Evolutionary conservation across 2,113 vertebrate genomes (phyloP).

Genomic region (Mormoops blainvillei): DNA sequence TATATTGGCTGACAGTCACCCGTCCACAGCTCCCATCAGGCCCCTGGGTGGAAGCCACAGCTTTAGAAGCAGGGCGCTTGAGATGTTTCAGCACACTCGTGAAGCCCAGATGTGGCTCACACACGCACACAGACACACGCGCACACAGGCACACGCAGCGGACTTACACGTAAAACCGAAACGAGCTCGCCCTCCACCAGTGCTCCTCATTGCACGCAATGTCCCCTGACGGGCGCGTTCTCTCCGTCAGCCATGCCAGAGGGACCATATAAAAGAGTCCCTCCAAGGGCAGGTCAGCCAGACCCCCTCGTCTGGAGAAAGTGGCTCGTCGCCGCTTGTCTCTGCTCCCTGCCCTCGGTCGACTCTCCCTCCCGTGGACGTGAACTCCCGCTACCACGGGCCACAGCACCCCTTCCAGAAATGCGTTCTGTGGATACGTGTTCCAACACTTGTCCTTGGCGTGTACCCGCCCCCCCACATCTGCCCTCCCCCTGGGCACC

Average conservation of each 20-base stretch:
- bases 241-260: accelerated
- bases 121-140: not conserved
- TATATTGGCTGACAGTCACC: accelerated
- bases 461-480: accelerated
- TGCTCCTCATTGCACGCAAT: accelerated
- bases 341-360: not conserved
- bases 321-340: too few relatives aligned
- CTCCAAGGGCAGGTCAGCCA: not conserved
- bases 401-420: not conserved
- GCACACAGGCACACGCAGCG: not conserved
- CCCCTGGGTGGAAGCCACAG: not conserved
- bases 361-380: accelerated
- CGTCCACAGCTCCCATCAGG: accelerated
- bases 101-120: not conserved
- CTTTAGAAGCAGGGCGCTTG: too few relatives aligned
- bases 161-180: not conserved
- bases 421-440: accelerated
- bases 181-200: not conserved
- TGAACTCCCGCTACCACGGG: not conserved
- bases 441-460: not conserved
- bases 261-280: not conserved
- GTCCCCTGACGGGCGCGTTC: not conserved
- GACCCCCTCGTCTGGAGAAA: accelerated
- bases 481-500: not conserved
- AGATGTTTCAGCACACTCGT: accelerated